These are phyloP conservation scores for Brotogeris chrysoptera DNA, from an alignment of 2,797 vertebrate genomes.

Conservation along the genomic window DNA sequence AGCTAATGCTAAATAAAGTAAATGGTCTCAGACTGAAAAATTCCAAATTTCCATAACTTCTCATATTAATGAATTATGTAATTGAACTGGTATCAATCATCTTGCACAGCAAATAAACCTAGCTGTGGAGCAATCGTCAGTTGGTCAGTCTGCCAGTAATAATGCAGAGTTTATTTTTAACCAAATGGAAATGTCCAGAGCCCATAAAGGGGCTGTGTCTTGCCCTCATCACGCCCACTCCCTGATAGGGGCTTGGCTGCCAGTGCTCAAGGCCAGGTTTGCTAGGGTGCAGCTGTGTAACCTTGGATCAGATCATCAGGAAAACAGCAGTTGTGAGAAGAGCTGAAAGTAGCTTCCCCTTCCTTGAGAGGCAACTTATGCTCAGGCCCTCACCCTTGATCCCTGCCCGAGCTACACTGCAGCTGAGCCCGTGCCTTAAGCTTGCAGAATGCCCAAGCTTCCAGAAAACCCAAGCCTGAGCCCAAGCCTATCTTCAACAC, in stretches of 20 bases:
- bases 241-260: neutral
- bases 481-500: neutral
- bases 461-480: neutral
- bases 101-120: neutral
- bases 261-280: neutral
- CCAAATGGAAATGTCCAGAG: neutral
- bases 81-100: neutral
- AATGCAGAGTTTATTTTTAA: neutral
- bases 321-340: neutral
- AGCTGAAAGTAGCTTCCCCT: neutral
- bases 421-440: neutral
- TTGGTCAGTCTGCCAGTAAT: neutral
- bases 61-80: neutral
- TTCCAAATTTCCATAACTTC: neutral
- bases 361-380: neutral
- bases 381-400: neutral
- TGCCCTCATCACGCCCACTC: neutral
- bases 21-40: neutral
- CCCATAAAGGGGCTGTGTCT: neutral
- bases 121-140: neutral
- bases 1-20: neutral
- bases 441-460: neutral
- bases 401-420: accelerated
- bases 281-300: neutral
- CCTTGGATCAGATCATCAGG: neutral